Conservation (phyloP, 2,113 vertebrate genomes). For the Eurystomus gularis region DNA sequence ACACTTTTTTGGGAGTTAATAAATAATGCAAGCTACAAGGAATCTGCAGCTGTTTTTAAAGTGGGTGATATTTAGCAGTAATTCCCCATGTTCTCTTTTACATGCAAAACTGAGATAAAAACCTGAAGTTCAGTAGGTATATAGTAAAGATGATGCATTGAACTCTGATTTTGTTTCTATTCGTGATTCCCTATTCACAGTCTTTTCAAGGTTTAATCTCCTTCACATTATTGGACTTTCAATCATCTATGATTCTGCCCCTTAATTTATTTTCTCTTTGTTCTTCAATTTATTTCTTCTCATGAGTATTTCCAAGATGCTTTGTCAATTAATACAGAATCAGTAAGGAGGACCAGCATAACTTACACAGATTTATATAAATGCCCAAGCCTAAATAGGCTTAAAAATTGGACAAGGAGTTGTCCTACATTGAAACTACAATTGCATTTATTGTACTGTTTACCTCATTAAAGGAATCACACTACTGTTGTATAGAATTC, state of each 20-base stretch:
- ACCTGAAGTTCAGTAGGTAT: neutral
- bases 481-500: neutral
- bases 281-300: conserved; percentile 6
- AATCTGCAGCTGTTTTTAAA: conserved; percentile 2
- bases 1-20: neutral
- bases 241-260: neutral
- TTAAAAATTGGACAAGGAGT: neutral
- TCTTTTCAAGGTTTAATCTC: conserved; percentile 14
- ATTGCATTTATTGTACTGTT: neutral
- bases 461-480: neutral
- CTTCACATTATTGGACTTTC: conserved; percentile 13
- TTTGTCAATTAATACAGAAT: neutral
- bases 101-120: conserved; percentile 14
- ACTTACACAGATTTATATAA: neutral
- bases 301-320: neutral
- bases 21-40: conserved; percentile 19
- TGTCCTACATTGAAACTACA: neutral
- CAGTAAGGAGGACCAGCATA: neutral
- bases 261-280: neutral
- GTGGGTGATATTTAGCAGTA: neutral
- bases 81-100: neutral
- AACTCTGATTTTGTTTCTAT: neutral
- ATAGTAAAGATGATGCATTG: conserved; percentile 21
- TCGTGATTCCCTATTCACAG: neutral
- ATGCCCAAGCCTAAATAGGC: neutral